Base-by-base conservation (phyloP, 2,888 invertebrate species). In the Lepidochitona cinerea region DNA sequence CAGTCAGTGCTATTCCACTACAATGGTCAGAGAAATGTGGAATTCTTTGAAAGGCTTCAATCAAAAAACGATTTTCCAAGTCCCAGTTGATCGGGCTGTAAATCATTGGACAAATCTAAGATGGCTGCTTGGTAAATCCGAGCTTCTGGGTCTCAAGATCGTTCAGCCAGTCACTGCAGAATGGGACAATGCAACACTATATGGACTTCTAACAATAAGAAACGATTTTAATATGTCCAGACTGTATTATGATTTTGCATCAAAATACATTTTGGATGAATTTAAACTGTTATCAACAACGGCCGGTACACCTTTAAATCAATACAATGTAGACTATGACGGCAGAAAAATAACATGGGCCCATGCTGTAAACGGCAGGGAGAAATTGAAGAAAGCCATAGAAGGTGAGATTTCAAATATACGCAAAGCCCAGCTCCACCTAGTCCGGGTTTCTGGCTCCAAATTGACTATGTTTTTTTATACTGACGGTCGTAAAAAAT, bases 331-430 rank as follows among this genome's bases (percentile, higher is more conserved):
- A n/a, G 84, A 90, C n/a, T 92, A 92, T 71, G 95, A 96, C 88
- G 91, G 96, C 70, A 94, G 95, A 0, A 92, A 93, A 74, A 92
- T 96, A 35, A 94, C 93, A 29, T 97, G 97, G 97, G 95, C 94
- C 0, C 97, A 97, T 91, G 96, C 95, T 37, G 95, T 95, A 54
- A 97, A 97, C 89, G 94, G 93, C 82, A 92, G 93, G 85, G 91
- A 92, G 0, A 91, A 93, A 77, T 91, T 97, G 49, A 89, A 93
- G 7, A 91, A 93, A 0, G 93, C 94, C 49, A 91, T 96, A 2
- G 76, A 80, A 75, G 89, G 92, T 92, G 85, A 78, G 41, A n/a
- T n/a, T n/a, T n/a, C n/a, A n/a, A n/a, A n/a, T n/a, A n/a, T n/a
- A n/a, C n/a, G n/a, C n/a, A n/a, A n/a, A n/a, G n/a, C n/a, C n/a